A percentile compares a stretch with the other conserved stretches of the same genome.
phyloP scores from a whole-genome alignment of 2,113 vertebrate genomes.

The Lasiurus cinereus region DNA sequence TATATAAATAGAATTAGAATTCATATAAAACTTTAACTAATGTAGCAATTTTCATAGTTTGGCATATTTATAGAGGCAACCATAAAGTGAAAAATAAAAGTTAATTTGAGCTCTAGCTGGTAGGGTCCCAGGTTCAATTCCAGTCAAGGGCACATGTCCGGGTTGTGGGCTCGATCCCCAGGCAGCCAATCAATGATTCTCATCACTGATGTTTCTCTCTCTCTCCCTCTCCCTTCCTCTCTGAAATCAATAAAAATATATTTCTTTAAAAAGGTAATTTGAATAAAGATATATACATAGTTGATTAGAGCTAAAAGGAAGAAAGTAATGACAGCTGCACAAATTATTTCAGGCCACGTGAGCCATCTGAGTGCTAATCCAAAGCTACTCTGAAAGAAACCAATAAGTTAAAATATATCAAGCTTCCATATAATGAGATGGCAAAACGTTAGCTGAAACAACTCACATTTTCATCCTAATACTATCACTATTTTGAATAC shows the following conservation, averaged over 20 bases:
- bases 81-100: not conserved
- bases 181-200: too few relatives aligned
- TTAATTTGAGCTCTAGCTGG: not conserved
- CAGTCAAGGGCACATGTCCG: too few relatives aligned
- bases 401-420: not conserved
- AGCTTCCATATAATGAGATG: not conserved
- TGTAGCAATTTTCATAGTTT: not conserved
- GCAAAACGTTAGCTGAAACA: not conserved
- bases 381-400: not conserved
- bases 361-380: accelerated
- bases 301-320: not conserved
- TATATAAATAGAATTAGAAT: not conserved
- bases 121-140: too few relatives aligned
- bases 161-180: too few relatives aligned
- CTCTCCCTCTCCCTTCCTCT: too few relatives aligned
- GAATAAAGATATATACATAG: not conserved
- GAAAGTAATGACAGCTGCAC: not conserved
- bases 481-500: constrained; percentile 16
- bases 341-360: not conserved
- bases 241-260: too few relatives aligned
- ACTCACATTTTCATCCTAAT: not conserved
- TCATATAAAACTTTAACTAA: not conserved
- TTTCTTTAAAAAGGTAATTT: not conserved
- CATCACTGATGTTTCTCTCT: too few relatives aligned
- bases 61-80: not conserved